Evolutionary conservation across 2,888 invertebrate species (phyloP).

Genomic region (Aphodius sticticus): DNA sequence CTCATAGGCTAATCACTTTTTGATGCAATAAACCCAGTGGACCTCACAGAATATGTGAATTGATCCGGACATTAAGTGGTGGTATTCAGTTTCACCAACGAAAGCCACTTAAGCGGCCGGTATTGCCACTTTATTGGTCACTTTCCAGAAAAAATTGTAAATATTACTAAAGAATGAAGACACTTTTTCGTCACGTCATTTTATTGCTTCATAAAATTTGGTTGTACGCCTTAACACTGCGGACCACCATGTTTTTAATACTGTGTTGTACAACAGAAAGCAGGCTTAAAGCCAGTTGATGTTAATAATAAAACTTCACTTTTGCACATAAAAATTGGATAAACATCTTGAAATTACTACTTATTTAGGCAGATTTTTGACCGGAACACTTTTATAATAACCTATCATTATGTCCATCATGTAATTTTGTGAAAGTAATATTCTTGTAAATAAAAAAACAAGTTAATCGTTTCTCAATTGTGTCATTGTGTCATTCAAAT

Average conservation of each 20-base stretch:
- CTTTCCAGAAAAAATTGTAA: background rate
- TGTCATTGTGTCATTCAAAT: background rate
- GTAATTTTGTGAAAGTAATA: background rate
- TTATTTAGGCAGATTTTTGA: background rate
- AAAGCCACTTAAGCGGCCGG: background rate
- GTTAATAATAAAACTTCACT: background rate
- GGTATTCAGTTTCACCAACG: background rate
- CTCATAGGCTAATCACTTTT: constrained; percentile 11
- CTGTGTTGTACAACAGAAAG: background rate
- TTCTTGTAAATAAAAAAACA: background rate
- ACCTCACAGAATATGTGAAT: constrained; percentile 20
- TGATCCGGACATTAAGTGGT: background rate
- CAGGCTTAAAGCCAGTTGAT: background rate
- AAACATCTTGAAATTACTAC: too few species aligned
- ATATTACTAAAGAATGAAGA: background rate
- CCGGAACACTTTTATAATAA: background rate
- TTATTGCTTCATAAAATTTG: background rate
- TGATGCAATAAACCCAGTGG: constrained; percentile 8
- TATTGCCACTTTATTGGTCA: background rate
- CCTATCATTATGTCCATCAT: background rate
- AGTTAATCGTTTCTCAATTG: background rate
- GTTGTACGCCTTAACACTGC: background rate
- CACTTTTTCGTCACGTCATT: background rate
- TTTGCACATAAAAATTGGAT: too few species aligned
- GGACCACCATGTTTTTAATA: background rate